Percentiles rank a stretch among this genome's conserved stretches.
These are phyloP conservation scores for Lepidostoma basale DNA, from an alignment of 1,140 invertebrate genomes.

Conservation along the genomic window DNA sequence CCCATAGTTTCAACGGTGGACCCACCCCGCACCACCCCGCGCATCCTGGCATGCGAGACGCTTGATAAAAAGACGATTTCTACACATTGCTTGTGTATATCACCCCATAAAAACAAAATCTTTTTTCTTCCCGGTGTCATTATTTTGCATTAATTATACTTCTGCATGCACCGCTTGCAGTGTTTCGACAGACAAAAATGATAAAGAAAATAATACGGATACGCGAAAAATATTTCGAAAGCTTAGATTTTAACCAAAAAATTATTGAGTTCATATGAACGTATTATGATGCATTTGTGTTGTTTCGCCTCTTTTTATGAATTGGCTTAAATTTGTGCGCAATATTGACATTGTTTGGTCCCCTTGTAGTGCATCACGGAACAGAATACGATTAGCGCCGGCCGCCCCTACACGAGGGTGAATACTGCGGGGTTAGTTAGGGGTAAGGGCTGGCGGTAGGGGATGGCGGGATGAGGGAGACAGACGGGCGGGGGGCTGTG, in stretches of 20 bases:
- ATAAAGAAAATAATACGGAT: slow-evolving; percentile 2
- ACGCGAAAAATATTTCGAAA: background rate
- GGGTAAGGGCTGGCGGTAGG: background rate
- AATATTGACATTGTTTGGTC: background rate
- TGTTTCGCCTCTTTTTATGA: background rate
- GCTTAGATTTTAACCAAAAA: too few relatives aligned
- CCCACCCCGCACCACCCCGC: background rate
- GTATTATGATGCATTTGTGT: background rate
- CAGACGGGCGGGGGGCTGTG: slow-evolving; percentile 6
- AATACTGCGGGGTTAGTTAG: background rate
- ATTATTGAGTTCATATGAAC: too few relatives aligned
- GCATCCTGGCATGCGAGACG: too few relatives aligned
- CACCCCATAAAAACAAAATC: too few relatives aligned
- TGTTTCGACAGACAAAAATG: slow-evolving; percentile 12
- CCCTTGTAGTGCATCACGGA: slow-evolving; percentile 16
- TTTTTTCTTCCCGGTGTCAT: background rate
- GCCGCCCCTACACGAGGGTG: slow-evolving; percentile 1
- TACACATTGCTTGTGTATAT: too few relatives aligned
- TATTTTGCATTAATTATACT: background rate
- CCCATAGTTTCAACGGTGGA: background rate
- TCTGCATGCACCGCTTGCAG: background rate
- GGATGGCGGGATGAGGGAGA: background rate
- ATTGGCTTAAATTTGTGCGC: background rate
- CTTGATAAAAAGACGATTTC: too few relatives aligned
- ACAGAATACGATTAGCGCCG: slow-evolving; percentile 24